Conservation (phyloP, 2,888 invertebrate genomes). For the Drosophila gaucha region DNA sequence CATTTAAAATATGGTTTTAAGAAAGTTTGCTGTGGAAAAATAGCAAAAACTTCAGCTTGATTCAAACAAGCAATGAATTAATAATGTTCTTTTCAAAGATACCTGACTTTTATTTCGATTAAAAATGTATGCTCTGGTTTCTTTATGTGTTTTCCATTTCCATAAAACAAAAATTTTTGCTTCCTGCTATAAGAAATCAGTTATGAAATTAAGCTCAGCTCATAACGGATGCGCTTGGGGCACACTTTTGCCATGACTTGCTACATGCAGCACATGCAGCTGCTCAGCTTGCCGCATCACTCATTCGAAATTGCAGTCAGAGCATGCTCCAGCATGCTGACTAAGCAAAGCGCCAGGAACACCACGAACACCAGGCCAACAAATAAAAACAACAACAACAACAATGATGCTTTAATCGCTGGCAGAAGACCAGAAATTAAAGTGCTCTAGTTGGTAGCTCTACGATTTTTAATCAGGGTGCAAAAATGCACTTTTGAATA, state of each 20-base stretch:
- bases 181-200: neutral
- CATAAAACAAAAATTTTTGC: neutral
- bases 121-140: neutral
- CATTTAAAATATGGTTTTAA: no score
- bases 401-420: slow-evolving; percentile 16
- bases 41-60: no score
- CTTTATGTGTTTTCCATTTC: neutral
- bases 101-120: neutral
- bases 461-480: slow-evolving; percentile 52
- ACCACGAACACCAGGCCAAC: slow-evolving; percentile 5
- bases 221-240: slow-evolving; percentile 26
- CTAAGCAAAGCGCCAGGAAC: slow-evolving; percentile 19
- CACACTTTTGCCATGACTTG: slow-evolving; percentile 33
- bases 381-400: slow-evolving; percentile 6
- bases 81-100: neutral
- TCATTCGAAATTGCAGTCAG: slow-evolving; percentile 34
- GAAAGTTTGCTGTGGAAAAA: no score
- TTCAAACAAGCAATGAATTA: no score
- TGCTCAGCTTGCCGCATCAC: slow-evolving; percentile 43
- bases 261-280: slow-evolving; percentile 27
- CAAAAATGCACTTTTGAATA: slow-evolving; percentile 45
- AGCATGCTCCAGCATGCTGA: slow-evolving; percentile 35
- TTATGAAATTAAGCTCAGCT: slow-evolving; percentile 18
- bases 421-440: slow-evolving; percentile 38
- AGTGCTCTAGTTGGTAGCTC: slow-evolving; percentile 32